Percentiles rank a stretch among this genome's conserved stretches.
Conservation (phyloP, 2,888 invertebrate genomes). For the Ennomos fuscantarius region DNA sequence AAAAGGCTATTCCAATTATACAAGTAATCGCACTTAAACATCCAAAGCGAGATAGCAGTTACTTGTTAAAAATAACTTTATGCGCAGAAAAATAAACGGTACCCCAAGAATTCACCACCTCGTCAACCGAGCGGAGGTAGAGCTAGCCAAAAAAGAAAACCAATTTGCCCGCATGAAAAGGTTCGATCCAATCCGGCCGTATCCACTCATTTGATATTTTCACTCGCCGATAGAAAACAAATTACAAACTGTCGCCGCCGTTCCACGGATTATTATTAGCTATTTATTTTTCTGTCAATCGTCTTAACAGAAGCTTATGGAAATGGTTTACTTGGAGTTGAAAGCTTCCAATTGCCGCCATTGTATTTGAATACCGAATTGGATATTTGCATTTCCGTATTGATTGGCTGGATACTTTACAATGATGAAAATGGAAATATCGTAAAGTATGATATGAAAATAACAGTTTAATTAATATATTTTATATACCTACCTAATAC, state of each 20-base stretch:
- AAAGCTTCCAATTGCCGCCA: slow-evolving; percentile 70
- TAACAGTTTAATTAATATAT: too few species aligned
- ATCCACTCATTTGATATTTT: slow-evolving; percentile 84
- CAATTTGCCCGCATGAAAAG: slow-evolving; percentile 84
- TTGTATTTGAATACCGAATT: slow-evolving; percentile 50
- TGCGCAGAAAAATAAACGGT: slow-evolving; percentile 30
- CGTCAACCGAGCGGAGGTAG: slow-evolving; percentile 69
- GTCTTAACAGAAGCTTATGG: slow-evolving; percentile 52
- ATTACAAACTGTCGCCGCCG: slow-evolving; percentile 76
- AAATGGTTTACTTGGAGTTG: slow-evolving; percentile 68
- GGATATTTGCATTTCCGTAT: slow-evolving; percentile 11
- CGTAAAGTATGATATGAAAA: too few species aligned
- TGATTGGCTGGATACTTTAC: too few species aligned
- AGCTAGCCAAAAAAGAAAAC: slow-evolving; percentile 81
- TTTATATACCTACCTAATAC: too few species aligned
- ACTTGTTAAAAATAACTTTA: not conserved
- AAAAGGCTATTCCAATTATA: too few species aligned
- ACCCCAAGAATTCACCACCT: slow-evolving; percentile 67
- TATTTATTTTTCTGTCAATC: slow-evolving; percentile 79
- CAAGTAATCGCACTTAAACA: too few species aligned
- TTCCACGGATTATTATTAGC: slow-evolving; percentile 65
- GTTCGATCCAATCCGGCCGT: slow-evolving; percentile 78
- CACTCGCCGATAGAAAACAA: slow-evolving; percentile 77
- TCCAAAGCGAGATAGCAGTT: too few species aligned
- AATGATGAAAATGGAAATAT: too few species aligned